Base-by-base conservation (phyloP, 2,797 vertebrate genomes). In the Urophycis tenuis region DNA sequence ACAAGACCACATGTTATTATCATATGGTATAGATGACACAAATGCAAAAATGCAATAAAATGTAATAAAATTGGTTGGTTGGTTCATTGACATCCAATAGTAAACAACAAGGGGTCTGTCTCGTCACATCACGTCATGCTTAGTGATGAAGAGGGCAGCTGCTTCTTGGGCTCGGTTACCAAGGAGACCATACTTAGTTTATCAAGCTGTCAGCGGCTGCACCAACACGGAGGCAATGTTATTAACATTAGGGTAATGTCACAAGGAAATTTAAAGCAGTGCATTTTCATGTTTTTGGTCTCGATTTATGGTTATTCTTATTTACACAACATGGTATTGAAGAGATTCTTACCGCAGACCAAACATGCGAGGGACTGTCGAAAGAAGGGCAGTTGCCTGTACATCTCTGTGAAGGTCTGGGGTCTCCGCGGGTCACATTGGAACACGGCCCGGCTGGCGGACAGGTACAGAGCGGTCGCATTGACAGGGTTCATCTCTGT, bases 401-500 rank as follows among this genome's bases (percentile, higher is more conserved):
- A 96, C 92, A 98, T 94, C 80, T 96, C 96, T 22, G 92, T 84
- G 79, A 95, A 95, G 82, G 94, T 94, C 88, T 96, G 93, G 75
- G 95, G 95, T 83, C 95, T 93, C 88, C 94, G 94, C 78, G 95
- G 94, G 89, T 97, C 94, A 94, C 96, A 96, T 94, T 95, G 95
- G 93, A 98, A 94, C 91, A 97, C 96, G 87, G 96, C 95, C 90
- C 96, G 96, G 92, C 95, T 97, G 89, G 95, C 95, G 87, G 97
- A 96, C 92, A 98, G 95, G 93, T 97, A 98, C 90, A 98, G 91
- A 89, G 95, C 89, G 91, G 96, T 97, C 81, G 96, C 95, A 93
- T 95, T 96, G 83, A 95, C 95, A 70, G 96, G 96, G 94, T 97
- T 97, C 97, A 98, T 98, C 90, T 94, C 95, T 93, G 93, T 90